phyloP scores from a whole-genome alignment of 1,140 invertebrate species.

The Paracyclopina nana region DNA sequence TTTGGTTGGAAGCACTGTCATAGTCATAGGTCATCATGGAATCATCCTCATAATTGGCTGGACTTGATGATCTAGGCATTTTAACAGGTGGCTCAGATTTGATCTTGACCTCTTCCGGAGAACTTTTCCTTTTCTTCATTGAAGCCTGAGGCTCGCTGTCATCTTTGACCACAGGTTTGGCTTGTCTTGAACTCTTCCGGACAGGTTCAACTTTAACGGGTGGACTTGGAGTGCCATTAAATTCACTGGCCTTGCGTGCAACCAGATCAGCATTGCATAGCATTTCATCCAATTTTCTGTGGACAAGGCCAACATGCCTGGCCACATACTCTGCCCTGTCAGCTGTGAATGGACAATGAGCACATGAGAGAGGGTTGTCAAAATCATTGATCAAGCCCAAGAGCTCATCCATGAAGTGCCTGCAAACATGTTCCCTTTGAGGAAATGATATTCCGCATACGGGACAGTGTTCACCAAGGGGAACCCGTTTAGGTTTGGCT shows the following conservation, averaged over 20 bases:
- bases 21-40: too few species aligned
- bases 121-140: neutral
- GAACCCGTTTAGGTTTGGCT: neutral
- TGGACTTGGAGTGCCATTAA: neutral
- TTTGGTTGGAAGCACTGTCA: too few species aligned
- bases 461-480: neutral
- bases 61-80: too few species aligned
- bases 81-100: too few species aligned
- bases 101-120: too few species aligned
- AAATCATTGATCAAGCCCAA: neutral
- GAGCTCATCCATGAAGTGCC: neutral
- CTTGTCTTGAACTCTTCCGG: neutral
- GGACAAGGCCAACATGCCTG: neutral
- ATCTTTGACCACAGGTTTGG: neutral
- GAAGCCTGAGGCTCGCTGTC: neutral
- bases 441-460: neutral
- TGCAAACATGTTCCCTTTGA: neutral
- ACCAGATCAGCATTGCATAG: neutral
- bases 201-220: neutral
- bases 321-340: neutral
- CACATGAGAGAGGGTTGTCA: neutral
- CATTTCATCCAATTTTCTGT: neutral
- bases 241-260: neutral
- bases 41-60: too few species aligned
- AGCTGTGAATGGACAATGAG: neutral